Percentiles rank a stretch among this genome's conserved stretches.
phyloP scores from a whole-genome alignment of 2,113 vertebrate genomes.

The Tapirus terrestris region DNA sequence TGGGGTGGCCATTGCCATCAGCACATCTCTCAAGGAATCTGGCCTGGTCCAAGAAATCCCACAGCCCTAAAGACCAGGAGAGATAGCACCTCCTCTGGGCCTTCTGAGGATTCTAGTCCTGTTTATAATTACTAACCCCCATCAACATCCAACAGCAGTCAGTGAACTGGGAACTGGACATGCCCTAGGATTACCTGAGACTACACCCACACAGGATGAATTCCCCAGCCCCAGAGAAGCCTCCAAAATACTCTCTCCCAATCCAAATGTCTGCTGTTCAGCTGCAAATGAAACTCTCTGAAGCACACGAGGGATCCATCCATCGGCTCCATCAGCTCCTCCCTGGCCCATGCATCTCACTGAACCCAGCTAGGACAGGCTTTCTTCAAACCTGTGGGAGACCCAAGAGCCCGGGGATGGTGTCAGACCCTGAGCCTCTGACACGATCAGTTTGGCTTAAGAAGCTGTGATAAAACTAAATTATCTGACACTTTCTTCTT shows the following conservation, averaged over 20 bases:
- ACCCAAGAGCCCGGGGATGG: accelerated
- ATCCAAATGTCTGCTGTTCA: not conserved
- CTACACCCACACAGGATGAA: not conserved
- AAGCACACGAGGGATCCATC: not conserved
- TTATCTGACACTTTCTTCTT: conserved; percentile 56
- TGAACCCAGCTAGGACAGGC: not conserved
- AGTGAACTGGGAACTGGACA: not conserved
- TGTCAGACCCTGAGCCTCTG: not conserved
- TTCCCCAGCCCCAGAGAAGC: not conserved
- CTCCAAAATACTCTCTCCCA: not conserved
- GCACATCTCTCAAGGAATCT: not conserved
- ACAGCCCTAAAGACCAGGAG: not conserved
- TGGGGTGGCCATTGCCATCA: not conserved
- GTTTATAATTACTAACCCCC: not conserved
- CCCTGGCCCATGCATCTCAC: not conserved
- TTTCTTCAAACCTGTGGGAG: not conserved
- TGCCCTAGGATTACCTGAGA: not conserved
- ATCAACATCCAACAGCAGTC: not conserved
- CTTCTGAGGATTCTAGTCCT: not conserved
- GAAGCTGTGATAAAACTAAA: conserved; percentile 66
- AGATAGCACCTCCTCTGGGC: not conserved
- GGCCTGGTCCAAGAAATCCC: not conserved
- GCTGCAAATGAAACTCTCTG: not conserved
- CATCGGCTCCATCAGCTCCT: too few relatives aligned
- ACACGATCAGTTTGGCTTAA: not conserved